Evolutionary conservation across 2,888 invertebrate genomes (phyloP).

Genomic region (Lutraria lutraria): DNA sequence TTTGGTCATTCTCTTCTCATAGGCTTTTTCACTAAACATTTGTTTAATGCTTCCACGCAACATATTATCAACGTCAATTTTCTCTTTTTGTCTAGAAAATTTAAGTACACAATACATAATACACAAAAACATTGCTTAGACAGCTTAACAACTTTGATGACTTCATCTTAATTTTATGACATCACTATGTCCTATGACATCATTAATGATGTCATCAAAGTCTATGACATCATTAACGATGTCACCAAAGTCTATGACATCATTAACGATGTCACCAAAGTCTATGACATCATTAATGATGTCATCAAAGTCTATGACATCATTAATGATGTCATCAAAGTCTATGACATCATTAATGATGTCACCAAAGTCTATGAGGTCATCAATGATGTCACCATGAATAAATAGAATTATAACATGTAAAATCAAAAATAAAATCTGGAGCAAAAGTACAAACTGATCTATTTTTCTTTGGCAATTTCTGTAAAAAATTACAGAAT

Average conservation of each 20-base stretch:
- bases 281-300: background rate
- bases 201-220: no score
- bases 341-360: background rate
- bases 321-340: background rate
- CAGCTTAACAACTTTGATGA: no score
- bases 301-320: background rate
- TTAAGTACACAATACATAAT: background rate
- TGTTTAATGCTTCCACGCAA: conserved; percentile 80
- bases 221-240: conserved; percentile 11
- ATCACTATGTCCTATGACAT: background rate
- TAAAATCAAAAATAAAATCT: background rate
- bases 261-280: background rate
- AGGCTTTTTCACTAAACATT: conserved; percentile 83
- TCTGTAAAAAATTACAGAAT: no score
- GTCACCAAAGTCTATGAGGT: background rate
- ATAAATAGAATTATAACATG: background rate
- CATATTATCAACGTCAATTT: conserved; percentile 84
- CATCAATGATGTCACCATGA: background rate
- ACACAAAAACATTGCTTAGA: background rate
- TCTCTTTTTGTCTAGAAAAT: conserved; percentile 84
- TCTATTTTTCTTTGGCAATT: background rate
- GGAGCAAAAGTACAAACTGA: background rate
- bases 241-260: background rate
- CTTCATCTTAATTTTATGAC: background rate
- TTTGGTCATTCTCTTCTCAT: conserved; percentile 84